Evolutionary conservation across 2,888 invertebrate genomes (phyloP).

Genomic region (Cryptus armator): DNA sequence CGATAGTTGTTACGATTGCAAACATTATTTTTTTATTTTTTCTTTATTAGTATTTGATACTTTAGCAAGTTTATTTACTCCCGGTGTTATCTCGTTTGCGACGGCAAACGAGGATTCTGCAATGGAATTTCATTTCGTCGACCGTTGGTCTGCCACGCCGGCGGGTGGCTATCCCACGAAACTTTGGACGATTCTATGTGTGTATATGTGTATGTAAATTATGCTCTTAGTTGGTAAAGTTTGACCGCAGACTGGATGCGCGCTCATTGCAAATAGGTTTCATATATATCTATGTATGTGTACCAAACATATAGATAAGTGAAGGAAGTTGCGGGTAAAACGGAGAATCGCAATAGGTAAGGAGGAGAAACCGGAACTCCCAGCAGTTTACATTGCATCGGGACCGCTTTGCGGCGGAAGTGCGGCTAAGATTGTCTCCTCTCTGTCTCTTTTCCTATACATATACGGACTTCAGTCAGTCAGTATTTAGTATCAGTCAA

Average conservation of each 20-base stretch:
- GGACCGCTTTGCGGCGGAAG: conserved; percentile 51
- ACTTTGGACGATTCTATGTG: conserved; percentile 37
- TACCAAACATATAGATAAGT: neutral
- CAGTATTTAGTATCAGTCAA: conserved; percentile 25
- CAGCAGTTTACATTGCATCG: conserved; percentile 46
- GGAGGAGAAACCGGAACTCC: conserved; percentile 29
- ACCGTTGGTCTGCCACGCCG: conserved; percentile 20
- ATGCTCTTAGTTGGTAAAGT: conserved; percentile 46
- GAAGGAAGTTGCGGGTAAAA: conserved; percentile 8
- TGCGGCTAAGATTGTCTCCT: conserved; percentile 50
- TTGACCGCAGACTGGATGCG: conserved; percentile 32
- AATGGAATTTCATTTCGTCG: conserved; percentile 54
- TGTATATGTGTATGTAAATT: conserved; percentile 42
- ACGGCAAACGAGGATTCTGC: neutral
- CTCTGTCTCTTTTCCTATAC: conserved; percentile 12
- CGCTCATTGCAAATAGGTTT: neutral
- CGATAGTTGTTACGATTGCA: neutral
- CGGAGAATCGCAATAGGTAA: conserved; percentile 16
- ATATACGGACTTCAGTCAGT: neutral
- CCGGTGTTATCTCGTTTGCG: neutral
- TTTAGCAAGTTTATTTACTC: conserved; percentile 25
- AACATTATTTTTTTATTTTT: too few species aligned
- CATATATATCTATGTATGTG: conserved; percentile 5
- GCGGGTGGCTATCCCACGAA: conserved; percentile 20
- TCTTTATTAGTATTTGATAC: conserved; percentile 12